phyloP scores from a whole-genome alignment of 2,797 vertebrate species.

The Sandelia bainsii region DNA sequence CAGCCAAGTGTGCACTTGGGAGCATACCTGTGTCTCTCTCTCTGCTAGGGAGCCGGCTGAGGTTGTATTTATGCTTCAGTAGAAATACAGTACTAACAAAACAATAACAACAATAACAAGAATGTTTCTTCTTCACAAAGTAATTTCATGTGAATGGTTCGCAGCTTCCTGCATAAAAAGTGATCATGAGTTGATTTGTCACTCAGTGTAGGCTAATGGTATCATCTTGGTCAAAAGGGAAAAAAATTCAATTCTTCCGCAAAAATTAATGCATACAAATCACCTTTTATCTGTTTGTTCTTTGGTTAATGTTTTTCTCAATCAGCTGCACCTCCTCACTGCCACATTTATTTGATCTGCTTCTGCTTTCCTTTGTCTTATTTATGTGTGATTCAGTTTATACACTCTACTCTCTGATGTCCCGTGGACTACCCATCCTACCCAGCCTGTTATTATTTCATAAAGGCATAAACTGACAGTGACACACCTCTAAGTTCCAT shows the following conservation, averaged over 20 bases:
- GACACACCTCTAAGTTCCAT: neutral
- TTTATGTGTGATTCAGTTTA: conserved; percentile 30
- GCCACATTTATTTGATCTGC: conserved; percentile 25
- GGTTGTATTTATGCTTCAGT: neutral
- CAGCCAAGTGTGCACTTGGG: conserved; percentile 17
- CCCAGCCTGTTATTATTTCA: conserved; percentile 5
- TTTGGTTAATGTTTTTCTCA: conserved; percentile 17
- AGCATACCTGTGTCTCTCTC: conserved; percentile 15
- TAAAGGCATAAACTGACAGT: neutral
- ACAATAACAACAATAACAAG: neutral
- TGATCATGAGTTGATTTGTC: conserved; percentile 4
- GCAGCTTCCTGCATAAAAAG: conserved; percentile 1
- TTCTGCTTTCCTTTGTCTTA: conserved; percentile 34
- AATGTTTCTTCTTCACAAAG: neutral
- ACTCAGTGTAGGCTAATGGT: conserved; percentile 1
- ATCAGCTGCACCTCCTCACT: conserved; percentile 23
- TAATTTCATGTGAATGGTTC: conserved; percentile 2
- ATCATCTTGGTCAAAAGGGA: neutral
- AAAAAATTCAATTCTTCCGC: neutral
- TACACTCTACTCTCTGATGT: neutral
- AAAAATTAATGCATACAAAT: conserved; percentile 19
- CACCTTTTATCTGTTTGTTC: conserved; percentile 34
- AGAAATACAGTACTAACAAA: neutral
- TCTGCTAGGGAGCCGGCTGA: conserved; percentile 8
- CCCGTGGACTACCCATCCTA: conserved; percentile 14